Evolutionary conservation across 2,888 invertebrate genomes (phyloP), one percentile per base, ranked within the genome.

Genomic region (Sinopyrophorus schimmeli): DNA sequence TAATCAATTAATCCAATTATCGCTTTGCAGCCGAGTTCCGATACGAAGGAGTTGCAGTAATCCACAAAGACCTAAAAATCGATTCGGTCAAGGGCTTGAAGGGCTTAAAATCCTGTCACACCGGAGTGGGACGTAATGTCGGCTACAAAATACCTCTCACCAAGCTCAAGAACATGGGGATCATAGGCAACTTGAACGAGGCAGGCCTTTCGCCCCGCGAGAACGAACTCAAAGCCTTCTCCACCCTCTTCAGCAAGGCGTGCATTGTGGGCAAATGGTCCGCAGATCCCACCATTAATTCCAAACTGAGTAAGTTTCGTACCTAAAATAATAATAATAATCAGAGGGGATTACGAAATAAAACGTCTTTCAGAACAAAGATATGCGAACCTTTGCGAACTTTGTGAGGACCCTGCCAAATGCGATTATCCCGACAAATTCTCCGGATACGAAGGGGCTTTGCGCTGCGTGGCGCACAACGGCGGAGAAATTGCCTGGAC

Each of bases 201-300:
- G 80, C 82, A 50, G 82, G 77, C 51, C 77, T 84, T 54, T 85
- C 86, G 1, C 83, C 86, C 0, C 78, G 84, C 28, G 90, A 90
- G 68, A 87, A 92, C 59, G 92, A 93, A 64, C 77, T 94, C 1
- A 84, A 85, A 57, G 87, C 92, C 0, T 78, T 90, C 0, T 87
- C 89, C 0, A 79, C 81, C 9, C 85, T 92, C 73, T 95, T 94
- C 75, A 77, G 79, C 5, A 80, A 87, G 63, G 89, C 92, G 32
- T 95, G 94, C 65, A 81, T 92, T 38, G 93, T 94, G 7, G 93
- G 93, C 31, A 80, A 78, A 51, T 91, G 90, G 84, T 88, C 90
- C 0, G 82, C 84, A 0, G 87, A 90, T 72, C 79, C 82, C 0
- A 80, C 81, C 28, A 86, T 86, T 20, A 84, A 86, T 65, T 75